Conservation (phyloP, 2,888 invertebrate genomes). For the Tetanocera ferruginea region DNA sequence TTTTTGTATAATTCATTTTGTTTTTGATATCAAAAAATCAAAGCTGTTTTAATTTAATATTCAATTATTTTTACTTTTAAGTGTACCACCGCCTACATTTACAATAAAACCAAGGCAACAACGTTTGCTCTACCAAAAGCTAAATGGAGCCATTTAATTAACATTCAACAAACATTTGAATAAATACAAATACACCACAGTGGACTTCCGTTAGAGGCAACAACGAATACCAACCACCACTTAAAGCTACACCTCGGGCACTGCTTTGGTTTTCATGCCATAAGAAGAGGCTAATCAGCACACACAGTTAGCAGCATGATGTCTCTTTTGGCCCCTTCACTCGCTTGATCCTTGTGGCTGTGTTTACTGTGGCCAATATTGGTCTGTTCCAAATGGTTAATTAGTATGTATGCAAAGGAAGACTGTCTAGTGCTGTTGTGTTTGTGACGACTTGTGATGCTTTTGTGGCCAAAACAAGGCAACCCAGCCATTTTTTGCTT, state of each 20-base stretch:
- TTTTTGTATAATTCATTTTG: too few species aligned
- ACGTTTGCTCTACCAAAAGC: too few species aligned
- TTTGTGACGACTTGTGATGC: neutral
- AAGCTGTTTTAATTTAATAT: too few species aligned
- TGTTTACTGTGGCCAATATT: slow-evolving; percentile 4
- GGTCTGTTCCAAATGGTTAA: slow-evolving; percentile 16
- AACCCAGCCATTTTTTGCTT: neutral
- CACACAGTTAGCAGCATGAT: neutral
- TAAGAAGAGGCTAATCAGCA: neutral
- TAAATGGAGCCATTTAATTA: too few species aligned
- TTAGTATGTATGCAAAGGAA: neutral
- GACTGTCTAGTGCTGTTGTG: slow-evolving; percentile 14
- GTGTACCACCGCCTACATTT: too few species aligned
- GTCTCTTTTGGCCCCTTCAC: neutral
- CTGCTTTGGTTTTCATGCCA: neutral
- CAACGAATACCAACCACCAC: too few species aligned
- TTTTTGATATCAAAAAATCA: too few species aligned
- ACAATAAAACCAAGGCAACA: too few species aligned
- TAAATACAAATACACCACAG: too few species aligned
- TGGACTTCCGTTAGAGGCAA: too few species aligned
- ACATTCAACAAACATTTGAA: too few species aligned
- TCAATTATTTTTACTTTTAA: too few species aligned
- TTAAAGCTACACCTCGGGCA: neutral
- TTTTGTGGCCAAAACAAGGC: neutral
- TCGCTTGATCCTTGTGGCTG: neutral